Percentiles rank a stretch among this genome's conserved stretches.
phyloP scores from a whole-genome alignment of 2,888 invertebrate species.

The Willowsia nigromaculata region DNA sequence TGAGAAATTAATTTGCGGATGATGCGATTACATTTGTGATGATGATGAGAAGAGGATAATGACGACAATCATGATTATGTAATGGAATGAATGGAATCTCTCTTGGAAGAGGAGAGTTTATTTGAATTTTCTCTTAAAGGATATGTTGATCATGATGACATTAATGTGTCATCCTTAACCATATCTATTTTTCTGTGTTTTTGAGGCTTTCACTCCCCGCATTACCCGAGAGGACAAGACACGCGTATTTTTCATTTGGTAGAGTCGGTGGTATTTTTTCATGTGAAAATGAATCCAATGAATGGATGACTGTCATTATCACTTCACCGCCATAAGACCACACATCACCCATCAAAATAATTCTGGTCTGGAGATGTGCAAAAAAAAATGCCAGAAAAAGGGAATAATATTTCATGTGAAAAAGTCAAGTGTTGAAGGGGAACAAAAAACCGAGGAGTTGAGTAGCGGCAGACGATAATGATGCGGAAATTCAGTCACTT shows the following conservation, averaged over 20 bases:
- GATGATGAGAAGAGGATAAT: background rate
- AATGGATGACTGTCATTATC: constrained; percentile 51
- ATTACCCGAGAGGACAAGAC: background rate
- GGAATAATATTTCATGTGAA: constrained; percentile 21
- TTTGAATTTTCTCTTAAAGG: background rate
- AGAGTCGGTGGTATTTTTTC: background rate
- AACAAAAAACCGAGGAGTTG: no score
- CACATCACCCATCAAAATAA: background rate
- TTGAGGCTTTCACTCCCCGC: no score
- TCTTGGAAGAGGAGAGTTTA: background rate
- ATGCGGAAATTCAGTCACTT: constrained; percentile 55
- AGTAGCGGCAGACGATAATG: constrained; percentile 51
- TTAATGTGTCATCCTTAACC: constrained; percentile 9
- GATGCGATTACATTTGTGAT: constrained; percentile 48
- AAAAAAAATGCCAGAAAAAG: background rate
- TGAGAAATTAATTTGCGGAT: constrained; percentile 22
- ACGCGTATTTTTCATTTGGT: constrained; percentile 26
- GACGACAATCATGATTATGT: constrained; percentile 6
- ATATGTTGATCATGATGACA: background rate
- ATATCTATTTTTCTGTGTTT: background rate
- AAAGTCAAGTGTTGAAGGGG: background rate
- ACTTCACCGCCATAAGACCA: background rate
- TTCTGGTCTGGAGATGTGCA: background rate
- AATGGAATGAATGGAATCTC: constrained; percentile 55
- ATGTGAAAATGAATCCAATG: constrained; percentile 17